Conservation (phyloP, 2,888 invertebrate species). For the Megastigmus dorsalis region DNA sequence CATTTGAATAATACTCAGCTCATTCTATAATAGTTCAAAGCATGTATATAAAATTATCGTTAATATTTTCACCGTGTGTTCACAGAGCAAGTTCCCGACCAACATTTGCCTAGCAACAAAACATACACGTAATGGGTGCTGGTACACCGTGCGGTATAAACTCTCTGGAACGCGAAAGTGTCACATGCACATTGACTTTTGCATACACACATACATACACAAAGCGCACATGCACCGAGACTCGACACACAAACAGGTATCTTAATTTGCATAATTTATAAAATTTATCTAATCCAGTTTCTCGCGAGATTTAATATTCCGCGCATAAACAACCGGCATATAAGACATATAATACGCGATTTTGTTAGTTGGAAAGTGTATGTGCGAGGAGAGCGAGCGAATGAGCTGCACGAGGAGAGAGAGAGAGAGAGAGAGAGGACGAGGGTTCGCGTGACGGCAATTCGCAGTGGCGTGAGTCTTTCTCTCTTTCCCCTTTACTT, state of each 20-base stretch:
- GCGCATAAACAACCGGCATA: constrained; percentile 4
- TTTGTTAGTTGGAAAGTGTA: constrained; percentile 35
- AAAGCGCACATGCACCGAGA: too few relatives aligned
- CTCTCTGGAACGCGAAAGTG: neutral
- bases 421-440: constrained; percentile 18
- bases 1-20: too few relatives aligned
- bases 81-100: neutral
- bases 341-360: constrained; percentile 24
- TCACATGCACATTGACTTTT: neutral
- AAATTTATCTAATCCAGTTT: constrained; percentile 55
- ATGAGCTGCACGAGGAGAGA: too few relatives aligned
- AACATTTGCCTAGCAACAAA: constrained; percentile 24
- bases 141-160: neutral
- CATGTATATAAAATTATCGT: constrained; percentile 2
- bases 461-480: constrained; percentile 53
- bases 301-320: constrained; percentile 50
- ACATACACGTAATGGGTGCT: neutral
- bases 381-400: neutral
- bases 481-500: constrained; percentile 7
- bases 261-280: constrained; percentile 43
- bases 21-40: too few relatives aligned
- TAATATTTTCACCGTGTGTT: constrained; percentile 2
- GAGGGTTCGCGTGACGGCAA: constrained; percentile 57
- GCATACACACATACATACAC: neutral
- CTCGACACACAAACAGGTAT: too few relatives aligned